These are phyloP conservation scores for Alligator sinensis DNA, from an alignment of 2,113 vertebrate genomes.

Conservation along the genomic window DNA sequence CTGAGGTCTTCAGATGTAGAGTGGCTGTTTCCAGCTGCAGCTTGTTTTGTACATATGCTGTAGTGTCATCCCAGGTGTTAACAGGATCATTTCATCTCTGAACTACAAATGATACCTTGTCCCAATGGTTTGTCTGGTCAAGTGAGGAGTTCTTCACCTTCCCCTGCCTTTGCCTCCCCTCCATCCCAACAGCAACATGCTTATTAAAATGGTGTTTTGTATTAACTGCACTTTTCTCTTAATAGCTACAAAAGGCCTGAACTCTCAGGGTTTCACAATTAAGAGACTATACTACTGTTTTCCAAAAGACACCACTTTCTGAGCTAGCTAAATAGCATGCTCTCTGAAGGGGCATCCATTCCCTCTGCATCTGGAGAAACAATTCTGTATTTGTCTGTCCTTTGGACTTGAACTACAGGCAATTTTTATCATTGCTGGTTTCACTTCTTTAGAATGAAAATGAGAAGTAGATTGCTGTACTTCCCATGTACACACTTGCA, in stretches of 20 bases:
- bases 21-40: neutral
- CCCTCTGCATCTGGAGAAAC: slow-evolving; percentile 8
- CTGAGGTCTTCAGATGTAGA: neutral
- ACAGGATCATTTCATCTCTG: neutral
- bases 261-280: neutral
- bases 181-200: neutral
- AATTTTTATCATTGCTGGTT: slow-evolving; percentile 49
- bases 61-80: neutral
- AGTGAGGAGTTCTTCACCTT: neutral
- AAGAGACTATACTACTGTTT: slow-evolving; percentile 9
- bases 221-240: neutral
- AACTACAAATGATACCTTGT: neutral
- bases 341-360: neutral
- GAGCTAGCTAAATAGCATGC: slow-evolving; percentile 14
- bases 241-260: neutral
- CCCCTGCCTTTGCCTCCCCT: neutral
- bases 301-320: slow-evolving; percentile 3
- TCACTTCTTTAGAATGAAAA: slow-evolving; percentile 64
- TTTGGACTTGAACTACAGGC: slow-evolving; percentile 22
- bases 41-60: fast-evolving
- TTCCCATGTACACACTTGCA: neutral
- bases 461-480: slow-evolving; percentile 17
- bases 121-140: neutral
- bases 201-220: neutral
- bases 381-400: slow-evolving; percentile 12